Evolutionary conservation across 2,113 vertebrate species (phyloP), one percentile per base, ranked within the genome.

Genomic region (Cathartes aura): DNA sequence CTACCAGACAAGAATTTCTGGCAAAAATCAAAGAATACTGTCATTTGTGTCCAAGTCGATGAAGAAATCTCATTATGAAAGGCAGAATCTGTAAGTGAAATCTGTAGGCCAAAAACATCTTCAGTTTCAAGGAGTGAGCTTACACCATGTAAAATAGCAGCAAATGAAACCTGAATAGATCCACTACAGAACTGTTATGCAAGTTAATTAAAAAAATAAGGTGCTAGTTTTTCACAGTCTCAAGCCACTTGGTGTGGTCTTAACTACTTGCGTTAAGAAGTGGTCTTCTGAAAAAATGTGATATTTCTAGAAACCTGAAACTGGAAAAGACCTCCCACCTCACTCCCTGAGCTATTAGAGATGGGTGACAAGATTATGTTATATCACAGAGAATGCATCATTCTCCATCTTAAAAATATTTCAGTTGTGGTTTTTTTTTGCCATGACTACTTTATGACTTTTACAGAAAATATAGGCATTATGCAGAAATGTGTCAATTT

Each of bases 231-330:
- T 72, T 72, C 23, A 34, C 5, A 40, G 10, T 42, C 5, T 68
- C 21, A 50, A 45, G 50, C 1, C 21, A 29, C 5, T 42, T 38
- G 0, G 1, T 45, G 8, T 30, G 4, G 6, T 48, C 29, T 52
- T 66, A 66, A 29, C 3, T 17, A 15, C 16, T 30, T 4, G 7
- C 0, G 0, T 55, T 53, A 48, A 59, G 24, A 82, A 52, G 13
- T 82, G 2, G 2, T 72, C 45, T 70, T 53, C 29, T 53, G 34
- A 67, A 48, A 64, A 81, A n/a, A 52, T 13, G 3, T 62, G 12
- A 1, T 29, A 53, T 48, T 53, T 53, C 36, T 56, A 43, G 11
- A 75, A 68, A 52, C 7, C 11, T 47, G 15, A 42, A 45, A 18
- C 2, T 48, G 14, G 13, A 78, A 43, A 78, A 72, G 11, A 72